Conservation (phyloP, 92 coral and sea anemone species). For the Anthopleura xanthogrammica region DNA sequence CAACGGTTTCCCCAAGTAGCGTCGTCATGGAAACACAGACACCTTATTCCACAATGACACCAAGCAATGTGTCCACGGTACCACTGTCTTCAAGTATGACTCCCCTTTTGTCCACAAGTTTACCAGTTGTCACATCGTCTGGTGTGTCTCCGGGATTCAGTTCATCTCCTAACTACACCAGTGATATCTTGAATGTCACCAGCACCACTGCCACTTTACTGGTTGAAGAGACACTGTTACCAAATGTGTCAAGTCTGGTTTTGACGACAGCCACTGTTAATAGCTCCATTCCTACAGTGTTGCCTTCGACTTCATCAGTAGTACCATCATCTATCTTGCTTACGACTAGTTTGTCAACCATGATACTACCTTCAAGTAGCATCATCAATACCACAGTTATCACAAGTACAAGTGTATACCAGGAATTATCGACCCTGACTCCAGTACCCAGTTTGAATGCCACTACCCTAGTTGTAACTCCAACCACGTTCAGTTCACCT, state of each 20-base stretch:
- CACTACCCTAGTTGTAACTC: neutral
- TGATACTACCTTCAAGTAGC: neutral
- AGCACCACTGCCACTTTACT: neutral
- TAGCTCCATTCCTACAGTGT: neutral
- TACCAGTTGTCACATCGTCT: neutral
- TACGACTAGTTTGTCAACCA: neutral
- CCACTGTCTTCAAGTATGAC: neutral
- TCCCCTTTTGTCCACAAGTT: neutral
- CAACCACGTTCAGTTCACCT: neutral
- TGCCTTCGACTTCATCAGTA: neutral
- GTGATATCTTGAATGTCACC: neutral
- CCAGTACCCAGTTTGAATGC: neutral
- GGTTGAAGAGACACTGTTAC: neutral
- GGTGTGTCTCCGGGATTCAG: neutral
- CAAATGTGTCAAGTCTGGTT: neutral
- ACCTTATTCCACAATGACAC: neutral
- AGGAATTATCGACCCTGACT: neutral
- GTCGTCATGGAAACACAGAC: slow-evolving; percentile 23
- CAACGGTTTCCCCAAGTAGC: slow-evolving; percentile 4
- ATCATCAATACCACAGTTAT: neutral
- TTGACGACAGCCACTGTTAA: slow-evolving; percentile 4
- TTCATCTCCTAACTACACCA: neutral
- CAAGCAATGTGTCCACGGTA: slow-evolving; percentile 14
- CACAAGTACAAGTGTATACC: neutral
- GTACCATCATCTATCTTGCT: neutral